Evolutionary conservation across 2,888 invertebrate species (phyloP).

Genomic region (Monochamus alternatus): DNA sequence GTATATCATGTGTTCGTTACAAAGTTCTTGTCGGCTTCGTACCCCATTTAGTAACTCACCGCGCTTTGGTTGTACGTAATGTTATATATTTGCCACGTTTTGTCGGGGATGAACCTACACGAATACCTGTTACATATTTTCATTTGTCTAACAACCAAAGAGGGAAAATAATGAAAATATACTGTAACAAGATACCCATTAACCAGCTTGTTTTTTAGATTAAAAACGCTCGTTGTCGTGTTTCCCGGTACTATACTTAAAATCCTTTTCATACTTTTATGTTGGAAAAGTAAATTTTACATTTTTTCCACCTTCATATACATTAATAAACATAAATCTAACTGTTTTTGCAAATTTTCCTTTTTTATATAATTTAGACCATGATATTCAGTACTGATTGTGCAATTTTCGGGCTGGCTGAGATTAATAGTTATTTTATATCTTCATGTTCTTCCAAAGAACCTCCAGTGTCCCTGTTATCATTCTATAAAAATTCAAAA

Average conservation of each 20-base stretch:
- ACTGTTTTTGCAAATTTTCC: no score
- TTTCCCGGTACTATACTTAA: conserved; percentile 19
- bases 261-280: conserved; percentile 19
- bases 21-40: conserved; percentile 28
- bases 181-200: conserved; percentile 37
- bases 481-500: no score
- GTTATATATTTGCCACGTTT: conserved; percentile 44
- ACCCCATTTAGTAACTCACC: conserved; percentile 26
- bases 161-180: conserved; percentile 43
- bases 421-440: no score
- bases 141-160: conserved; percentile 45
- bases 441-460: no score
- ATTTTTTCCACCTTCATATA: neutral
- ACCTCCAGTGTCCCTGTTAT: no score
- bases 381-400: no score
- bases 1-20: conserved; percentile 31
- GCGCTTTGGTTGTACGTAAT: conserved; percentile 30
- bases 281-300: conserved; percentile 7
- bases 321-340: no score
- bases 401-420: no score
- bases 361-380: no score
- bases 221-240: conserved; percentile 32
- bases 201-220: conserved; percentile 34
- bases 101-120: conserved; percentile 47
- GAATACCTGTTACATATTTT: conserved; percentile 51